These are phyloP conservation scores for Rhyzopertha dominica DNA, from an alignment of 1,140 invertebrate genomes.

Conservation along the genomic window DNA sequence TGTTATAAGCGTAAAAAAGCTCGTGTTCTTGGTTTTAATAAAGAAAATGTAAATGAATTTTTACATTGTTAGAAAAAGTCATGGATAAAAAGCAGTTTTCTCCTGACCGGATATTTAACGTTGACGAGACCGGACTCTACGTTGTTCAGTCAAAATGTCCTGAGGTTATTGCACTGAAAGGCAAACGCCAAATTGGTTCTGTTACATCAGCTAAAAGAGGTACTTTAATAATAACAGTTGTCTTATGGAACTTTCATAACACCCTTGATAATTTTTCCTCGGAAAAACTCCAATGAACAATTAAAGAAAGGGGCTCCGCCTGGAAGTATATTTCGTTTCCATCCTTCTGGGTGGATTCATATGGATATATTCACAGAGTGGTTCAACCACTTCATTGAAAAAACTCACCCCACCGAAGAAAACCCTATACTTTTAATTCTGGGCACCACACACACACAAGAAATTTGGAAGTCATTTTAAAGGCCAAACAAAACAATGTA, in stretches of 20 bases:
- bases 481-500: conserved; percentile 27
- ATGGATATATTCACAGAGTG: conserved; percentile 32
- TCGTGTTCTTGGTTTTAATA: too few relatives aligned
- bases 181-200: conserved; percentile 37
- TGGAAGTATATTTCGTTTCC: conserved; percentile 27
- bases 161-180: conserved; percentile 32
- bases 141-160: conserved; percentile 36
- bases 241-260: conserved; percentile 21
- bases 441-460: conserved; percentile 31
- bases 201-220: conserved; percentile 36
- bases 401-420: conserved; percentile 25
- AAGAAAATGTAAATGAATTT: too few relatives aligned
- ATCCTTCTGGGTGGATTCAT: conserved; percentile 40
- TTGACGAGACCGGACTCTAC: conserved; percentile 41
- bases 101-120: conserved; percentile 39
- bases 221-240: conserved; percentile 28
- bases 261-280: conserved; percentile 31
- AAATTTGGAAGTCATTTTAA: conserved; percentile 32
- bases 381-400: conserved; percentile 36
- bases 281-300: conserved; percentile 21
- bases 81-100: conserved; percentile 24
- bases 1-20: too few relatives aligned
- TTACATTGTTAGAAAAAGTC: too few relatives aligned
- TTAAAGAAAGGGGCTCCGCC: conserved; percentile 32
- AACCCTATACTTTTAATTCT: conserved; percentile 35